These are phyloP conservation scores for Oscheius sp. DNA, from an alignment of 2,888 invertebrate species.

Conservation along the genomic window DNA sequence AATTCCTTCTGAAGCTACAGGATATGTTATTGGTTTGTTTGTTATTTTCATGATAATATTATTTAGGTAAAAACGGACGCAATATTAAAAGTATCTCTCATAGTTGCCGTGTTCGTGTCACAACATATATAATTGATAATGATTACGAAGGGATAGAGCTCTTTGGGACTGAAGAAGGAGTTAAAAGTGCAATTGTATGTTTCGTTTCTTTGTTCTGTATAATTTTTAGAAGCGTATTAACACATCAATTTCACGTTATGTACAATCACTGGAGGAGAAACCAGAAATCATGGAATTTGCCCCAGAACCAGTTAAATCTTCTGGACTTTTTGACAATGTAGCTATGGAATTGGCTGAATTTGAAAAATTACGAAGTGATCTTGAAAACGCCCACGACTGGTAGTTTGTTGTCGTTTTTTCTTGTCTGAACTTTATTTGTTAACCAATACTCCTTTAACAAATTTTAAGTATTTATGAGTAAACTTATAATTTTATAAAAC, in stretches of 20 bases:
- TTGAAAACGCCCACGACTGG: too few relatives aligned
- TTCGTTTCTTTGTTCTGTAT: not conserved
- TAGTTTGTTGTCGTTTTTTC: too few relatives aligned
- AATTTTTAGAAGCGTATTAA: not conserved
- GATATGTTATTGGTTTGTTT: constrained; percentile 1
- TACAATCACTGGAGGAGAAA: not conserved
- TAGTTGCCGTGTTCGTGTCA: not conserved
- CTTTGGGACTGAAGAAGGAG: constrained; percentile 11
- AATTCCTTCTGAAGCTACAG: not conserved
- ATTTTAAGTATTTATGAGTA: too few relatives aligned
- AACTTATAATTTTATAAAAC: too few relatives aligned
- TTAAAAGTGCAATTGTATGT: not conserved
- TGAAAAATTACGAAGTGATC: constrained; percentile 1
- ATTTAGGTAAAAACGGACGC: not conserved
- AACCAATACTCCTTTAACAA: too few relatives aligned
- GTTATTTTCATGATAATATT: not conserved
- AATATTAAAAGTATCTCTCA: not conserved
- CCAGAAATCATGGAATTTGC: constrained; percentile 9
- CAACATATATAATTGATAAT: not conserved
- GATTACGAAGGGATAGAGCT: not conserved
- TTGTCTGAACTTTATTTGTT: too few relatives aligned
- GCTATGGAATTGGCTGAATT: not conserved
- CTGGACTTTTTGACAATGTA: not conserved
- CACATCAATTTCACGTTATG: not conserved
- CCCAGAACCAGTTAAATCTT: not conserved